Evolutionary conservation across 2,113 vertebrate species (phyloP).

Genomic region (Epinephelus cyanopodus): DNA sequence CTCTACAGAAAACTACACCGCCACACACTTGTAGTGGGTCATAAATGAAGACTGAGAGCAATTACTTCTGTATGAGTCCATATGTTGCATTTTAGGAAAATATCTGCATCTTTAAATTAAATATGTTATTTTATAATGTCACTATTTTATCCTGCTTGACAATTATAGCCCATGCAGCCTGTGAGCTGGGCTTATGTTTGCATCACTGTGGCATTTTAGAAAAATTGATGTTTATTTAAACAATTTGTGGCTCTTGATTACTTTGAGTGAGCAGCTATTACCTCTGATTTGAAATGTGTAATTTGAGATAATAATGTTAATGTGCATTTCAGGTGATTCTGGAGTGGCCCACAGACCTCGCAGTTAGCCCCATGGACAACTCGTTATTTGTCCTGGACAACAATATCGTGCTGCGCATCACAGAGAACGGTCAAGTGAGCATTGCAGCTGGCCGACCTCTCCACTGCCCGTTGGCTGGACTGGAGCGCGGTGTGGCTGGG

Average conservation of each 20-base stretch:
- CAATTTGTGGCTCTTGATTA: neutral
- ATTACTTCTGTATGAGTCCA: too few species aligned
- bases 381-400: slow-evolving; percentile 97
- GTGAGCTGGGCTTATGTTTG: neutral
- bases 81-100: too few species aligned
- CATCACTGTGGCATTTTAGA: neutral
- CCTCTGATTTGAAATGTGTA: neutral
- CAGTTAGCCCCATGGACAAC: slow-evolving; percentile 98
- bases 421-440: slow-evolving; percentile 94
- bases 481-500: slow-evolving; percentile 85
- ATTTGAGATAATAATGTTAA: neutral
- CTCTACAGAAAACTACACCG: too few species aligned
- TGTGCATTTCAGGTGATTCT: slow-evolving; percentile 89
- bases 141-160: neutral
- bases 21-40: too few species aligned
- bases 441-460: slow-evolving; percentile 93
- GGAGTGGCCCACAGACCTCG: slow-evolving; percentile 97
- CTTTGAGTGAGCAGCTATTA: neutral
- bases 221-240: neutral
- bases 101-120: too few species aligned
- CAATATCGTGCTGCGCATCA: slow-evolving; percentile 96
- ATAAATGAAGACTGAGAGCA: too few species aligned
- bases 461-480: slow-evolving; percentile 92
- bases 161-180: neutral
- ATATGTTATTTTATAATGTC: neutral